Base-by-base conservation (phyloP, 1,140 invertebrate species). In the Aphaenogaster floridana region DNA sequence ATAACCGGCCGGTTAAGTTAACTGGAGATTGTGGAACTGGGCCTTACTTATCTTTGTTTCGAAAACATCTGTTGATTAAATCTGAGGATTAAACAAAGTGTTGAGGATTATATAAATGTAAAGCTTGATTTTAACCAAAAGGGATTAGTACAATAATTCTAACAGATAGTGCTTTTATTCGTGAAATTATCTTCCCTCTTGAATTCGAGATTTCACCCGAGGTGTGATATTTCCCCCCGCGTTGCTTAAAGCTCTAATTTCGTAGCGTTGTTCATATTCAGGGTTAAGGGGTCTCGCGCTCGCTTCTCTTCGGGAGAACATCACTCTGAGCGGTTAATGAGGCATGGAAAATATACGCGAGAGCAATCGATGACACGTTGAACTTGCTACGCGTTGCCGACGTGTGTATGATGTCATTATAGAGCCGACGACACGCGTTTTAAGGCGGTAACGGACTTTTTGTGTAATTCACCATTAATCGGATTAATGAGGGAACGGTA, bases 401-500 rank as follows among this genome's bases (percentile, higher is more conserved):
- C 66, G 36, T 34, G 57, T 79, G 59, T 50, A 34, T 54, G 77
- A 89, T 89, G 66, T 64, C 50, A 80, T 86, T 80, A 87, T 3
- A 81, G 89, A 76, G 78, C 76, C 59, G 39, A 59, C 64, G 83
- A 91, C 78, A 81, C 87, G 64, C 88, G 87, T 84, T 86, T 77
- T 91, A 93, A 93, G 92, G 91, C 86, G 86, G 88, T 94, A 94
- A 94, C 93, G 93, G 93, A 94, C 93, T 93, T 93, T 92, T 90
- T 93, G 74, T 91, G 92, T 93, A 92, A 94, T 94, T 92, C 92
- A 91, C 92, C 93, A 93, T 94, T 94, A 93, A 92, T 89, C 87
- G 91, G 93, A 94, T 94, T 93, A 94, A 93, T 92, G 88, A 92
- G 89, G 85, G 90, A 90, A 81, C 79, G 88, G 85, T 94, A 94